Percentiles rank a stretch among this genome's conserved stretches.
phyloP scores from a whole-genome alignment of 35 echinoderm and acorn worm species.

The Apostichopus californicus region DNA sequence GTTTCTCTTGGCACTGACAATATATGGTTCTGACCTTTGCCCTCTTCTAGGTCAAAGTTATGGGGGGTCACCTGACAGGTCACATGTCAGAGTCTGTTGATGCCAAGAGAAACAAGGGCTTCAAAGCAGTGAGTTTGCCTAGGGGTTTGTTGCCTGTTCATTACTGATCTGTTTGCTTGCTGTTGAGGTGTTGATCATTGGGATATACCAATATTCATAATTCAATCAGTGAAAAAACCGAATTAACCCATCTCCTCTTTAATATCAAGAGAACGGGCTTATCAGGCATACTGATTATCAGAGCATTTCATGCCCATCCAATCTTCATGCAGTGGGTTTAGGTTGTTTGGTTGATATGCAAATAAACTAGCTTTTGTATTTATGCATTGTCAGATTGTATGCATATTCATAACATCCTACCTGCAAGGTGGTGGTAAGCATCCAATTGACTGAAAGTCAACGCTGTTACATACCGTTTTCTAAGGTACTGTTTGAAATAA shows the following conservation, averaged over 20 bases:
- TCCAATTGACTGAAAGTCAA: not conserved
- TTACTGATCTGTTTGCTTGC: not conserved
- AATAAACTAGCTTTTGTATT: too few relatives aligned
- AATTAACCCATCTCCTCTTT: too few relatives aligned
- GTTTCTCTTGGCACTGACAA: slow-evolving; percentile 64
- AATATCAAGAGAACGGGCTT: too few relatives aligned
- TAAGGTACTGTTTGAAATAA: too few relatives aligned
- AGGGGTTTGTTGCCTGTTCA: slow-evolving; percentile 5
- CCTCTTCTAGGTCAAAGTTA: slow-evolving; percentile 51
- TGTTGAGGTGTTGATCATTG: too few relatives aligned
- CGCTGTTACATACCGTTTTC: too few relatives aligned
- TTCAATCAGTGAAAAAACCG: too few relatives aligned
- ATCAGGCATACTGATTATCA: too few relatives aligned
- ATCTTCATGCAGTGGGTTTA: too few relatives aligned
- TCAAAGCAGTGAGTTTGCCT: slow-evolving; percentile 85
- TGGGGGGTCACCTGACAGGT: slow-evolving; percentile 79
- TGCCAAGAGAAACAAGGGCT: slow-evolving; percentile 95
- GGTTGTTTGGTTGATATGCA: too few relatives aligned
- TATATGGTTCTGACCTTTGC: slow-evolving; percentile 76
- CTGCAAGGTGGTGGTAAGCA: not conserved
- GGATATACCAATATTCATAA: too few relatives aligned
- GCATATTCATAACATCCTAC: not conserved
- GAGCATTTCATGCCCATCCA: too few relatives aligned
- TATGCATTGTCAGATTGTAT: not conserved
- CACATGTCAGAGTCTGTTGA: slow-evolving; percentile 68